Evolutionary conservation across 2,888 invertebrate species (phyloP).

Genomic region (Dysmachus trigonus): DNA sequence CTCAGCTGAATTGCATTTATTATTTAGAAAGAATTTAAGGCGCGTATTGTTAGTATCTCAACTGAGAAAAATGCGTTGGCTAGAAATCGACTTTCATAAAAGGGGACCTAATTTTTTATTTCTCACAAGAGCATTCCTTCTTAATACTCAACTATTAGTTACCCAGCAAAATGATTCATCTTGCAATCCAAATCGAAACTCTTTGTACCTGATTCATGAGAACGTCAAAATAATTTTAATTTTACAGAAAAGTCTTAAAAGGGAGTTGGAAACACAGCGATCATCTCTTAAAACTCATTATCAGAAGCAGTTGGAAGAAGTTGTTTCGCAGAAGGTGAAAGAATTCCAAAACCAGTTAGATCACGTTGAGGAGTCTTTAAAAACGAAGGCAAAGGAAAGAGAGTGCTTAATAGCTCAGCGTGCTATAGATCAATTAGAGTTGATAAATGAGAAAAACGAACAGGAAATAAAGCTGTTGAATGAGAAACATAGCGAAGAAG

Average conservation of each 20-base stretch:
- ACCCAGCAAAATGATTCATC: no score
- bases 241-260: conserved; percentile 66
- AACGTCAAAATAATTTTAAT: not conserved
- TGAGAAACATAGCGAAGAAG: conserved; percentile 82
- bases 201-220: no score
- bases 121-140: no score
- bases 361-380: conserved; percentile 72
- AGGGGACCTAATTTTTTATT: no score
- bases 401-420: conserved; percentile 75
- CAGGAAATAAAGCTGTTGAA: conserved; percentile 79
- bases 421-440: conserved; percentile 76
- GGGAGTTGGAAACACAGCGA: conserved; percentile 71
- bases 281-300: conserved; percentile 77
- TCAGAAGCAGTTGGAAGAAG: conserved; percentile 81
- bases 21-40: no score
- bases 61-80: no score
- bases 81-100: no score
- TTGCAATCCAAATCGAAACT: no score
- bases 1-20: no score
- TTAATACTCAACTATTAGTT: no score
- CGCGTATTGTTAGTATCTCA: no score
- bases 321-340: conserved; percentile 77
- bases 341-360: conserved; percentile 82
- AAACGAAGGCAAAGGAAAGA: conserved; percentile 71
- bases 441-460: conserved; percentile 77